phyloP scores from a whole-genome alignment of 2,797 vertebrate species.

The Clarias pachynema region DNA sequence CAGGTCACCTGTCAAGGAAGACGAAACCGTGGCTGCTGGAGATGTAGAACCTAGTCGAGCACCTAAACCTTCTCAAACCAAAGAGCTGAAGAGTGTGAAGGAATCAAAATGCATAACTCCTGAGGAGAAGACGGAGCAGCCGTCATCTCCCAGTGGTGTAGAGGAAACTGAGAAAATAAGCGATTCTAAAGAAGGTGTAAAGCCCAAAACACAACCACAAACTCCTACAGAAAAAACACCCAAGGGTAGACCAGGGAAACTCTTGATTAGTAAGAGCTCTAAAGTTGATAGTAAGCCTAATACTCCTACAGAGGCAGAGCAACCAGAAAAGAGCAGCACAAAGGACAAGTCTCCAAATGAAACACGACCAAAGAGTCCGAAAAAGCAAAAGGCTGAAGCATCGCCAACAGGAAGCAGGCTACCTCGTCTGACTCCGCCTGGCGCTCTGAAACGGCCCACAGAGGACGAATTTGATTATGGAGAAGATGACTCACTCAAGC shows the following conservation, averaged over 20 bases:
- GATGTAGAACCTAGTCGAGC: constrained; percentile 17
- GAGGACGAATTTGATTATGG: constrained; percentile 59
- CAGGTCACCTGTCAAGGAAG: constrained; percentile 27
- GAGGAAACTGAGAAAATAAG: constrained; percentile 20
- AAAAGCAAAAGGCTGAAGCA: constrained; percentile 53
- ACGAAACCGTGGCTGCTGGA: not conserved
- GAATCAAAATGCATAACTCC: constrained; percentile 38
- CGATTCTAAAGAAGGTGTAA: constrained; percentile 43
- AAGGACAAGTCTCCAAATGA: constrained; percentile 52
- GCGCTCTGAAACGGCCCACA: constrained; percentile 53
- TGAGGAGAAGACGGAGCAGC: constrained; percentile 54
- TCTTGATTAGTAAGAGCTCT: constrained; percentile 48
- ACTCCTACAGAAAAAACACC: constrained; percentile 48
- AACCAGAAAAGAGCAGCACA: constrained; percentile 44
- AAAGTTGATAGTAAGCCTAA: constrained; percentile 35
- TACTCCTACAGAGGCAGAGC: constrained; percentile 50
- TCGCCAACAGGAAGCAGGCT: constrained; percentile 64
- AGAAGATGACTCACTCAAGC: constrained; percentile 57
- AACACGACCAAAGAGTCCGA: constrained; percentile 54
- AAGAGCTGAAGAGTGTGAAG: constrained; percentile 57
- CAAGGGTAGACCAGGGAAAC: constrained; percentile 60
- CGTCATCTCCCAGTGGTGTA: constrained; percentile 38
- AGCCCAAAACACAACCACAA: constrained; percentile 56
- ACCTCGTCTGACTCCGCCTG: constrained; percentile 33
- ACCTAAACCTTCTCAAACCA: constrained; percentile 28